Evolutionary conservation across 2,888 invertebrate species (phyloP).

Genomic region (Phaonia tiefii): DNA sequence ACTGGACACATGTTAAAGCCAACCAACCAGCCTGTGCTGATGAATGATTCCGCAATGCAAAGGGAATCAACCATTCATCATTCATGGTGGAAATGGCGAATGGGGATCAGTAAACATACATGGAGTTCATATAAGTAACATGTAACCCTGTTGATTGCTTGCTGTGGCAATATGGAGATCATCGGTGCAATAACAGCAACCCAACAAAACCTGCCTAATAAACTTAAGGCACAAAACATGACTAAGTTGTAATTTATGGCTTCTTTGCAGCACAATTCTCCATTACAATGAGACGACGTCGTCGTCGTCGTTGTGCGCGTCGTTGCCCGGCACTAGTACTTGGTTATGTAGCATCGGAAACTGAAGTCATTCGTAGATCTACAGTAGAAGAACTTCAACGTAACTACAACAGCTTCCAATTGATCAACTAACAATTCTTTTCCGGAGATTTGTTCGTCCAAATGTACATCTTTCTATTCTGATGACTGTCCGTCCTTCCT

Average conservation of each 20-base stretch:
- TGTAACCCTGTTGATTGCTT: too few species aligned
- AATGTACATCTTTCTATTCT: neutral
- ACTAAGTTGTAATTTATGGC: conserved; percentile 68
- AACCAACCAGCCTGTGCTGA: too few species aligned
- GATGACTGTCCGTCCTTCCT: too few species aligned
- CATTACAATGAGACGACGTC: neutral
- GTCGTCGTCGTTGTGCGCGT: too few species aligned
- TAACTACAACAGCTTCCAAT: neutral
- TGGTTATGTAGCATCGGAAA: conserved; percentile 5
- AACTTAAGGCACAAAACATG: conserved; percentile 59
- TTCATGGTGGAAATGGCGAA: neutral
- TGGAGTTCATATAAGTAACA: too few species aligned
- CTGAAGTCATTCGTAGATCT: conserved; percentile 5
- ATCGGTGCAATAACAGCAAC: neutral
- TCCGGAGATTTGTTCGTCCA: neutral
- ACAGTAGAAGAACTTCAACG: neutral
- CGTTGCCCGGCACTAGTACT: too few species aligned
- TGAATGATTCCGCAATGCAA: conserved; percentile 1
- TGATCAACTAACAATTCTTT: conserved; percentile 9
- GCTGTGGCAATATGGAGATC: neutral
- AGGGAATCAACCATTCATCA: neutral
- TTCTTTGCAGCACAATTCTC: conserved; percentile 38
- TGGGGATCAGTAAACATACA: too few species aligned
- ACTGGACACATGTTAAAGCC: neutral
- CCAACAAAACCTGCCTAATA: conserved; percentile 20